phyloP scores from a whole-genome alignment of 1,140 invertebrate genomes.

The Paramacrobiotus metropolitanus region DNA sequence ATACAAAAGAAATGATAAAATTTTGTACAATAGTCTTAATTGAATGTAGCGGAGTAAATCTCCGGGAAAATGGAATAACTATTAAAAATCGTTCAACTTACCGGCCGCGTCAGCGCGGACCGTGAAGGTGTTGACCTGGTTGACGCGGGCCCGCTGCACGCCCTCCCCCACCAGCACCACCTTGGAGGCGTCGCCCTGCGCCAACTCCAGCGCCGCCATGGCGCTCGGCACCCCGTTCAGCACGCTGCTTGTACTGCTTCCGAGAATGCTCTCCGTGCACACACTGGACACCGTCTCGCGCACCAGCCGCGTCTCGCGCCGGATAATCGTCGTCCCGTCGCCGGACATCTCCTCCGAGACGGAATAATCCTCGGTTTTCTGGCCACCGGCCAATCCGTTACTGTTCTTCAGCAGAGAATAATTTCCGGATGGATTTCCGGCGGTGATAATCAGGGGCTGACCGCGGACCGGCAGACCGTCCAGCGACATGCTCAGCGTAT shows the following conservation, averaged over 20 bases:
- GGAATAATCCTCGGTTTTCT: constrained; percentile 47
- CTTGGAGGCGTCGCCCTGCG: constrained; percentile 56
- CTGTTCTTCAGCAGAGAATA: no score
- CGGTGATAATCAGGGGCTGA: no score
- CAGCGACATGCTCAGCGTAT: no score
- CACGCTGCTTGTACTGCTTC: not conserved
- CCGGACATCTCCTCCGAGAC: constrained; percentile 28
- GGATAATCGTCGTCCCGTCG: not conserved
- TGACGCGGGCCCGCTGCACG: constrained; percentile 71
- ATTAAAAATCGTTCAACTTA: no score
- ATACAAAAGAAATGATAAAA: no score
- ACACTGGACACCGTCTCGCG: not conserved
- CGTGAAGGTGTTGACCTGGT: constrained; percentile 74
- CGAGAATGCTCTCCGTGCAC: not conserved
- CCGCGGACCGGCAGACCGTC: no score
- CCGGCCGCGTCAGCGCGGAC: constrained; percentile 67
- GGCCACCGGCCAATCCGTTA: no score
- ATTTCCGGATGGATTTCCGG: no score
- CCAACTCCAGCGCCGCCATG: not conserved
- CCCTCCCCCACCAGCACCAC: constrained; percentile 78
- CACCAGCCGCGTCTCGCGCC: not conserved
- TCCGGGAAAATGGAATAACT: no score
- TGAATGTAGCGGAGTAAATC: no score
- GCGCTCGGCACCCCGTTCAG: not conserved
- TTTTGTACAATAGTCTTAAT: no score